Conservation (phyloP, 2,888 invertebrate genomes). For the Polydesmus complanatus region DNA sequence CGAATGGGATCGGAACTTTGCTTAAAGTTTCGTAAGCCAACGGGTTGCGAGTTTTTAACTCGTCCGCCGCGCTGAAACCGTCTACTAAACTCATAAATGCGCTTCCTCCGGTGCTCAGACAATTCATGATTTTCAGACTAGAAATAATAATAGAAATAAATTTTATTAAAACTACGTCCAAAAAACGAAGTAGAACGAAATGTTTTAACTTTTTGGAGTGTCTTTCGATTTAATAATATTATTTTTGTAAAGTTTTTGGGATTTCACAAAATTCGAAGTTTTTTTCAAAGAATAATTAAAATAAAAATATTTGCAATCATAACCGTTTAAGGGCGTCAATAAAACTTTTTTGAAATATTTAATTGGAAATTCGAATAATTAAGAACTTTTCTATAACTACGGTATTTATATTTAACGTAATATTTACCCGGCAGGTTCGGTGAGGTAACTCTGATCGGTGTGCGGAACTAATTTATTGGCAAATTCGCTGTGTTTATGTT, state of each 20-base stretch:
- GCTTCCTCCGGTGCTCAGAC: background rate
- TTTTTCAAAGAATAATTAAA: too few species aligned
- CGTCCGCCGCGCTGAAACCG: constrained; percentile 5
- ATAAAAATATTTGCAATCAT: too few species aligned
- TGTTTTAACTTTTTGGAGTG: too few species aligned
- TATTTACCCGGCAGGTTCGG: constrained; percentile 14
- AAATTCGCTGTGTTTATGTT: background rate
- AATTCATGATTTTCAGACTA: constrained; percentile 8
- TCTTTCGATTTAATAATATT: too few species aligned
- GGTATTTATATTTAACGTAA: background rate
- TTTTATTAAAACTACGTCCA: background rate
- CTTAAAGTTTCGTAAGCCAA: constrained; percentile 6
- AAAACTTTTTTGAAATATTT: too few species aligned
- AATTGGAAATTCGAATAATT: background rate
- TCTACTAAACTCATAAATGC: constrained; percentile 4
- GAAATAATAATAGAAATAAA: background rate
- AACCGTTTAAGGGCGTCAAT: too few species aligned
- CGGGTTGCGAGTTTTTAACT: constrained; percentile 4
- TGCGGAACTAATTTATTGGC: constrained; percentile 1
- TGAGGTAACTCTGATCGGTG: constrained; percentile 13
- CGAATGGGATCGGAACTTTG: constrained; percentile 1
- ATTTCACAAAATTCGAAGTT: too few species aligned
- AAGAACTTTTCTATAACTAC: background rate
- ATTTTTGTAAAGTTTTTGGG: too few species aligned
- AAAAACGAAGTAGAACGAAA: too few species aligned